A percentile compares a stretch with the other conserved stretches of the same genome.
Conservation (phyloP, 2,888 invertebrate genomes). For the Scaptodrosophila latifasciaeformis region DNA sequence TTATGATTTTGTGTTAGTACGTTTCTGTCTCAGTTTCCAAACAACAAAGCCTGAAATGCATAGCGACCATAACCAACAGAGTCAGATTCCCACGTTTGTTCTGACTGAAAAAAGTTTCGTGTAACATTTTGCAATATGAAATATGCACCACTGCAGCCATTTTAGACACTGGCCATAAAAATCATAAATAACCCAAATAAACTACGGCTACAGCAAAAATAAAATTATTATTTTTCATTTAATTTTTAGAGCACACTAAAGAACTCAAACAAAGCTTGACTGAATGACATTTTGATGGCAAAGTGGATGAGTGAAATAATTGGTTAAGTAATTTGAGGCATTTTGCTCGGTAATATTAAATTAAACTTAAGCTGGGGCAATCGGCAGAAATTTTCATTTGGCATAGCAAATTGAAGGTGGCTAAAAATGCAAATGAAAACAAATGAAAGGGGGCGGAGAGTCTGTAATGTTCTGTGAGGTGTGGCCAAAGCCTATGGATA, state of each 20-base stretch:
- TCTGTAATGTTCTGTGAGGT: background rate
- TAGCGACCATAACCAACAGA: no score
- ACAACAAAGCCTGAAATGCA: no score
- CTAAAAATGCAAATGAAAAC: background rate
- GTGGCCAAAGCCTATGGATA: background rate
- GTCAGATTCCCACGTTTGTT: background rate
- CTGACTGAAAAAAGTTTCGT: slow-evolving; percentile 36
- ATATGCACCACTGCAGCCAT: slow-evolving; percentile 57
- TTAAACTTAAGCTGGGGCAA: no score
- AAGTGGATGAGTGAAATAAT: background rate
- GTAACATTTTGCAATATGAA: slow-evolving; percentile 46
- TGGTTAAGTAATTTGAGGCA: no score
- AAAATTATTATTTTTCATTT: background rate
- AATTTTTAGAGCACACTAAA: background rate
- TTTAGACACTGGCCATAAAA: slow-evolving; percentile 38
- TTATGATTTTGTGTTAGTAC: no score
- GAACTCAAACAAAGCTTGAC: background rate
- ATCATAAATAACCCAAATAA: slow-evolving; percentile 45
- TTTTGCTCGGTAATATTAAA: no score
- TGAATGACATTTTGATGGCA: background rate
- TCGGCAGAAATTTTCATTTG: background rate
- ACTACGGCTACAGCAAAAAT: no score
- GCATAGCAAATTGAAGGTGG: background rate
- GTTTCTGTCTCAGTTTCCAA: no score
- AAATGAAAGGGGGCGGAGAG: background rate